Conservation (phyloP, 2,797 vertebrate species). For the Pangasius mekongensis region DNA sequence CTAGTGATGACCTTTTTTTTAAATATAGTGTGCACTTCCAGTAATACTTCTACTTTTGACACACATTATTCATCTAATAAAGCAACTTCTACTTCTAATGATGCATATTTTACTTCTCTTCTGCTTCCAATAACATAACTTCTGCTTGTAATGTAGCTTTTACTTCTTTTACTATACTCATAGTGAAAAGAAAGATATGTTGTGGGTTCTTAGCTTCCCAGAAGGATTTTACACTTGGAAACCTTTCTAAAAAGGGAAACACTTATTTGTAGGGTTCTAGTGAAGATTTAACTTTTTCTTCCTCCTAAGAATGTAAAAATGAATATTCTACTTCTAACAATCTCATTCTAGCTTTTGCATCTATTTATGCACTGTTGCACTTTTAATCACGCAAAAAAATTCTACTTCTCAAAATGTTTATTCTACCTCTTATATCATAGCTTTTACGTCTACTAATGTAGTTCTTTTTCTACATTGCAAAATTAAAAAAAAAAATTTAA, state of each 20-base stretch:
- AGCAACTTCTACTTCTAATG: neutral
- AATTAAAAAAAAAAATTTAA: too few species aligned
- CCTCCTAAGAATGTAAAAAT: neutral
- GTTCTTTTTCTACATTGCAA: neutral
- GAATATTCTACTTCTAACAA: neutral
- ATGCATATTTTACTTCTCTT: neutral
- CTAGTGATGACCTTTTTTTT: neutral
- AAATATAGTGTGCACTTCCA: neutral
- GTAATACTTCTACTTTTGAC: neutral
- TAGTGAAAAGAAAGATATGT: neutral
- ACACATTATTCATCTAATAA: neutral
- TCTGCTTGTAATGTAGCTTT: neutral
- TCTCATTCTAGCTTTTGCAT: too few species aligned
- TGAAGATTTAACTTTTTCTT: neutral
- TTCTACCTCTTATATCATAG: neutral
- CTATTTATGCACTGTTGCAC: too few species aligned
- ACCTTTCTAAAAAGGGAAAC: neutral
- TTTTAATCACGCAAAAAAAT: neutral
- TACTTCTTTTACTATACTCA: neutral
- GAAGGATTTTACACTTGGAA: neutral
- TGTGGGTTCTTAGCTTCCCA: neutral
- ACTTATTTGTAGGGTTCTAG: too few species aligned
- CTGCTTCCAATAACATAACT: neutral
- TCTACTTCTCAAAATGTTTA: neutral
- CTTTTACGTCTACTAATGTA: too few species aligned